These are phyloP conservation scores for Rhinoraja longicauda DNA, from an alignment of 2,797 vertebrate genomes.

Conservation along the genomic window DNA sequence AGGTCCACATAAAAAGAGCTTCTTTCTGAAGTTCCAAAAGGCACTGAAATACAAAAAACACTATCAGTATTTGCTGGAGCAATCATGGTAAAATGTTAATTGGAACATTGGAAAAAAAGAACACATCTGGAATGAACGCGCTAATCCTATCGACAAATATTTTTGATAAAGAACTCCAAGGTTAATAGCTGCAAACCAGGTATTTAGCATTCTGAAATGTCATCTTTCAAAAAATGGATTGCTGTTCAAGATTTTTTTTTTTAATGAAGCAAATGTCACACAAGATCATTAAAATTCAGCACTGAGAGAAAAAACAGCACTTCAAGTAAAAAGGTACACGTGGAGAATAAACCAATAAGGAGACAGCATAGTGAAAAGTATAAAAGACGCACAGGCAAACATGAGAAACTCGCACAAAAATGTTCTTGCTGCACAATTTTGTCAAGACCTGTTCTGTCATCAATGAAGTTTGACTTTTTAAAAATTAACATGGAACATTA, in stretches of 20 bases:
- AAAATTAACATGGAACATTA: neutral
- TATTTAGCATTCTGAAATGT: neutral
- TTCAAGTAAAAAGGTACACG: slow-evolving; percentile 10
- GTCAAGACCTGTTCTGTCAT: neutral
- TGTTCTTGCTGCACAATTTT: neutral
- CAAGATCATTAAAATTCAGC: neutral
- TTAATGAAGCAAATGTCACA: neutral
- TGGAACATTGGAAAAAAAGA: neutral
- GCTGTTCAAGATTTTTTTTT: neutral
- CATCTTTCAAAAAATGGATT: neutral
- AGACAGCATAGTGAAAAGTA: neutral
- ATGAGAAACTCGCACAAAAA: neutral
- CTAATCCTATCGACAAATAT: neutral
- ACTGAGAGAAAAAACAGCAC: slow-evolving; percentile 25
- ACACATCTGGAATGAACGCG: neutral
- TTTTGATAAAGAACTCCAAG: neutral
- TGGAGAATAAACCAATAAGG: slow-evolving; percentile 22
- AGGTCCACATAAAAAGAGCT: slow-evolving; percentile 79
- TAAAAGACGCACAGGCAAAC: neutral
- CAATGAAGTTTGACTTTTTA: neutral
- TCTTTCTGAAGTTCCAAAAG: slow-evolving; percentile 86
- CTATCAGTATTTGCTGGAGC: neutral
- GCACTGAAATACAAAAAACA: slow-evolving; percentile 63
- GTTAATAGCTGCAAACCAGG: neutral
- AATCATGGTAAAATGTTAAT: neutral